phyloP scores from a whole-genome alignment of 2,888 invertebrate genomes.

The Cephus rjabovi region DNA sequence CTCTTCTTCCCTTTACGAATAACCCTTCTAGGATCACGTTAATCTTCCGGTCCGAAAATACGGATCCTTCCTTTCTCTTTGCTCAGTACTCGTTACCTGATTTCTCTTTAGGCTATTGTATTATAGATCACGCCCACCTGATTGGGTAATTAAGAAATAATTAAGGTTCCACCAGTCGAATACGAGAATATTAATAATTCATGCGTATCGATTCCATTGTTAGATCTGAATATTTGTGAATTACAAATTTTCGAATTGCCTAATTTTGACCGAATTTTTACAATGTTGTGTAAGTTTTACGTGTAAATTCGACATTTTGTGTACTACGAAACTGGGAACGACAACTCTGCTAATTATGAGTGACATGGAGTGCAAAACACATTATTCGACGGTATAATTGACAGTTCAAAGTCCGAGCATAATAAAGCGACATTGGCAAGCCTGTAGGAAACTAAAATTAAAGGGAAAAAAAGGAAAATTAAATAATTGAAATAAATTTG shows the following conservation, averaged over 20 bases:
- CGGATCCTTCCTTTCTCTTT: background rate
- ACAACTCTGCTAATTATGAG: conserved; percentile 7
- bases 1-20: background rate
- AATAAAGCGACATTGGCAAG: background rate
- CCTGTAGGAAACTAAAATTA: no score
- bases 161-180: background rate
- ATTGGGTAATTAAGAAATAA: background rate
- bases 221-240: background rate
- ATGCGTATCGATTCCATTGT: background rate
- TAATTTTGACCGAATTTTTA: background rate
- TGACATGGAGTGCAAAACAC: background rate
- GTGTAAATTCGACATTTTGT: background rate
- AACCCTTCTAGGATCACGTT: background rate
- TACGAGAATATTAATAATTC: background rate
- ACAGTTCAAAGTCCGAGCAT: background rate
- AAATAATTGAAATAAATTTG: no score
- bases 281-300: background rate
- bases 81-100: background rate
- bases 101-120: background rate
- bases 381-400: background rate
- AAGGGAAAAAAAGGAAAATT: no score
- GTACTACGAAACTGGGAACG: background rate
- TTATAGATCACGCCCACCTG: background rate
- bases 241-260: background rate
- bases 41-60: background rate